Evolutionary conservation across 2,797 vertebrate species (phyloP).

Genomic region (Sebastolobus alascanus): DNA sequence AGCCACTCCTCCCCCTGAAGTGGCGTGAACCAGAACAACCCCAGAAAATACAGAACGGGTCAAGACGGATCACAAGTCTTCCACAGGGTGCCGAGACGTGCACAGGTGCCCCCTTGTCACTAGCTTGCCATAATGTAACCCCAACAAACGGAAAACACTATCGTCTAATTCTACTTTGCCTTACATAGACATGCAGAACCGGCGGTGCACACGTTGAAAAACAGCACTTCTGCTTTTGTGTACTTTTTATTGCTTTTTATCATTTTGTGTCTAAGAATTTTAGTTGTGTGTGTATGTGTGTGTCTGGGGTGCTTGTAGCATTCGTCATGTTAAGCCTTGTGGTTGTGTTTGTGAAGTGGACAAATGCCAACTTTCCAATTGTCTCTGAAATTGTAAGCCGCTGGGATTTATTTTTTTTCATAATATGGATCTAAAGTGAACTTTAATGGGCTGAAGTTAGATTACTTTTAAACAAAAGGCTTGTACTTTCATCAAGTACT

Average conservation of each 20-base stretch:
- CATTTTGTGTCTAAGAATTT: conserved; percentile 5
- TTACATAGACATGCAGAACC: conserved; percentile 40
- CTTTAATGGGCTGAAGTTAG: background rate
- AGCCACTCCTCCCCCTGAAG: conserved; percentile 4
- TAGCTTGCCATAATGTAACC: conserved; percentile 32
- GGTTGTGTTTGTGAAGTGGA: conserved; percentile 14
- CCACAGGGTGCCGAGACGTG: conserved; percentile 49
- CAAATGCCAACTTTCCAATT: conserved; percentile 8
- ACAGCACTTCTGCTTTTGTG: conserved; percentile 13
- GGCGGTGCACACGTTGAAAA: conserved; percentile 39
- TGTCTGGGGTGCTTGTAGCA: background rate
- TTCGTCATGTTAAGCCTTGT: conserved; percentile 7
- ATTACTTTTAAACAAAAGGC: background rate
- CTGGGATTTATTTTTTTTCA: background rate
- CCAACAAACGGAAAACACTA: conserved; percentile 18
- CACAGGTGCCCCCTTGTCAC: conserved; percentile 45
- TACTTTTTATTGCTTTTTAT: conserved; percentile 8
- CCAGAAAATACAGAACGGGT: conserved; percentile 21
- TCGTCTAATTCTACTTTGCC: conserved; percentile 49
- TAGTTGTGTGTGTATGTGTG: background rate
- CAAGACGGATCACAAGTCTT: conserved; percentile 59
- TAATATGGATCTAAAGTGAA: conserved; percentile 2
- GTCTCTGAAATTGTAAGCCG: conserved; percentile 4
- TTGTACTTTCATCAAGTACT: background rate
- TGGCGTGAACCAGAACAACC: conserved; percentile 23